Evolutionary conservation across 92 coral and sea anemone species (phyloP), one percentile per base, ranked within the genome.

Genomic region (Isaurus tuberculatus): DNA sequence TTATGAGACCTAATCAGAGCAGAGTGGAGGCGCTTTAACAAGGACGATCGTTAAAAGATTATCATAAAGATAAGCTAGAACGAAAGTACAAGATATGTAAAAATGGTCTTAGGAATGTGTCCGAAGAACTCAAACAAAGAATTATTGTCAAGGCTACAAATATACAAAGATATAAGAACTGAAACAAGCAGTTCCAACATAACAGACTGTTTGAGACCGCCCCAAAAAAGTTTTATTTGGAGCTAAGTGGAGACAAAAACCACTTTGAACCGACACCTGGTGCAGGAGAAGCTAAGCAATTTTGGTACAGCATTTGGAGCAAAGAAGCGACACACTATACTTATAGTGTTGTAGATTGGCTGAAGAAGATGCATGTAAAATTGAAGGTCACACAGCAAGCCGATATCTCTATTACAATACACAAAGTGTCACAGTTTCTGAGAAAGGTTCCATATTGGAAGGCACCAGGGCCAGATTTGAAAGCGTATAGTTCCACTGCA

Each of bases 371-470:
- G 83, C 53, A 77, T 8, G 70, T 53, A 57, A 70, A 77, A 57
- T 69, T 57, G 83, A 77, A 55, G 70, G 83, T 55, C 44, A 77
- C 83, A 55, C 70, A 77, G 70, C 83, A 49, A 57, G 49, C 30
- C 32, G 64, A 37, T 26, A 79, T 79, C 30, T 51, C 22, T 22
- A 22, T 51, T 17, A 51, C 60, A 51, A 51, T 72, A 72, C 34
- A 57, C 30, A 32, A 72, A 36, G 58, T 72, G 53, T 26, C 84
- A 79, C 73, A 79, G 72, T 79, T 79, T 61, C 75, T 78, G 57
- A 85, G 66, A 40, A 86, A 80, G 65, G 73, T 73, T 19, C 83
- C 87, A 16, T 55, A 80, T 64, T 80, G 90, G 83, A 82, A 87
- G 73, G 83, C 68, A 36, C 90, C 83, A 51, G 87, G 90, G 17